Percentiles rank a stretch among this genome's conserved stretches.
Conservation (phyloP, 2,797 vertebrate species). For the Microctenopoma lineatum region DNA sequence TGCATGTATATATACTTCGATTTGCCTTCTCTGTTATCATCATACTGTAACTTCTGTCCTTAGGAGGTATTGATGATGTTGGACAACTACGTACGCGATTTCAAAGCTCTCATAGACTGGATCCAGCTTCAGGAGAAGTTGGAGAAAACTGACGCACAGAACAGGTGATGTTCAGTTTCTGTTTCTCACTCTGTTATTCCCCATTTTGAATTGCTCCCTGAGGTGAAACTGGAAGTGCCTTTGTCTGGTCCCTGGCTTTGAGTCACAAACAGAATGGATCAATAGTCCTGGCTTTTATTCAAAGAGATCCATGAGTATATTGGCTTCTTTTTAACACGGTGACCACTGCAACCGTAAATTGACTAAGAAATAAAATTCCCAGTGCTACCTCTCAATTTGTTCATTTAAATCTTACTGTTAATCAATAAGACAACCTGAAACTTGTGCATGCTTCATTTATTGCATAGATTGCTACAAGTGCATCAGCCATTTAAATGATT, state of each 20-base stretch:
- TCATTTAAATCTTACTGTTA: conserved; percentile 56
- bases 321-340: conserved; percentile 78
- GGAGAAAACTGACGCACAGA: conserved; percentile 98
- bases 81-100: conserved; percentile 98
- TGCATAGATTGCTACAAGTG: conserved; percentile 39
- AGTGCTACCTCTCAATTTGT: conserved; percentile 60
- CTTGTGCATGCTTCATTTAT: conserved; percentile 51
- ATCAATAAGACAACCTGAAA: conserved; percentile 67
- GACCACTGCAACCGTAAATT: conserved; percentile 78
- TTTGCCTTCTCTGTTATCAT: not conserved
- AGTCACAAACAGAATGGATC: conserved; percentile 73
- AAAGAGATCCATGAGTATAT: conserved; percentile 75
- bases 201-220: conserved; percentile 48
- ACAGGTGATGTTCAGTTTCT: conserved; percentile 87
- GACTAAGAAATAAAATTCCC: conserved; percentile 73
- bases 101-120: conserved; percentile 99
- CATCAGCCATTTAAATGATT: conserved; percentile 46
- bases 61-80: conserved; percentile 99
- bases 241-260: conserved; percentile 63
- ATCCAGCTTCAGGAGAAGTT: conserved; percentile 99
- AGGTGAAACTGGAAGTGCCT: conserved; percentile 51
- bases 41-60: conserved; percentile 8
- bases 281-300: conserved; percentile 78
- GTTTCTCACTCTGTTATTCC: conserved; percentile 29
- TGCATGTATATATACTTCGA: too few species aligned